Evolutionary conservation across 2,888 invertebrate genomes (phyloP), one percentile per base, ranked within the genome.

Genomic region (Parascotia fuliginaria): DNA sequence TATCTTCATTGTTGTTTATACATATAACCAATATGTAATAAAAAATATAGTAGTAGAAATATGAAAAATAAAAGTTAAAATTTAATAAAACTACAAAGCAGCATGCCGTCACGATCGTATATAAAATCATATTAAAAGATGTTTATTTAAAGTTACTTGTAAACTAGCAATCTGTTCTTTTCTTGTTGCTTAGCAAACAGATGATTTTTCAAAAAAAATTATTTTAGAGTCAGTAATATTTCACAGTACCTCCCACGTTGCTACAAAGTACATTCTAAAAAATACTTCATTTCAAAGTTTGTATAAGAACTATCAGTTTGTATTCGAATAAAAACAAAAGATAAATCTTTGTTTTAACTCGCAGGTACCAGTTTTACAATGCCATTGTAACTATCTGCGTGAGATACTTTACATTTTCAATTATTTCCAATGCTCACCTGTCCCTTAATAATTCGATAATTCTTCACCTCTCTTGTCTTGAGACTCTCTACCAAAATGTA

Each of bases 61-160:
- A 13, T 31, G 13, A 9, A 13, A 13, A 7, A 2, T 13, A 13
- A 9, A 31, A 31, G 13, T 7, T 31, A 29, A 14, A 12, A 7
- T 3, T 29, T 9, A 19, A 12, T 33, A 33, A 14, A 12, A 33
- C 9, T 16, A 42, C 11, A 7, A 59, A 55, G 61, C 60, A 52
- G 62, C 56, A 81, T 85, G 84, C 87, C 87, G 85, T 84, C 61
- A 87, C 87, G 88, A 81, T 87, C 86, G 83, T 82, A 73, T n/a
- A n/a, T 56, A 12, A 39, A 48, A 42, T 45, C 65, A 52, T 65
- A 53, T 43, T 34, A 41, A 44, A 39, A 24, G 24, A 49, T 42
- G 2, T 12, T 29, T 31, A 31, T 31, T 5, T 12, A 13, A 31
- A 49, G 56, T 55, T 56, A 45, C 42, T 24, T 7, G 50, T 64